Evolutionary conservation across 2,113 vertebrate genomes (phyloP).

Genomic region (Morone chrysops): DNA sequence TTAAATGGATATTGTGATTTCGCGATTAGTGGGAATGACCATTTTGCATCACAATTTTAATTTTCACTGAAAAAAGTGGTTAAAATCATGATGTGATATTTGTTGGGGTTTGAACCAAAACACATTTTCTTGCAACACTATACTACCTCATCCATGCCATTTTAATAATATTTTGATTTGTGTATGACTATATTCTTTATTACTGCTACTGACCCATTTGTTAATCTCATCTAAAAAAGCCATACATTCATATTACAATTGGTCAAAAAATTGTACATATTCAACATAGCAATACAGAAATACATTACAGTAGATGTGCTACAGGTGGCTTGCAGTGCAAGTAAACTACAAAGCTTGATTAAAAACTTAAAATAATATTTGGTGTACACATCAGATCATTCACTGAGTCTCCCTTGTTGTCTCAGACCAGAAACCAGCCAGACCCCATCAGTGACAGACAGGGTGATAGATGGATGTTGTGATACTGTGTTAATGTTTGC

Average conservation of each 20-base stretch:
- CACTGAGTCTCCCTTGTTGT: background rate
- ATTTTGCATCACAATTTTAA: too few relatives aligned
- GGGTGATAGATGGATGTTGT: constrained; percentile 4
- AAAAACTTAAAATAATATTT: background rate
- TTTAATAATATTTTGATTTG: too few relatives aligned
- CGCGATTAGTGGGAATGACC: too few relatives aligned
- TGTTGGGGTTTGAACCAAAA: too few relatives aligned
- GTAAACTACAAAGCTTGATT: background rate
- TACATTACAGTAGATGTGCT: background rate
- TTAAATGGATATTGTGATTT: too few relatives aligned
- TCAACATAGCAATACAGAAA: background rate
- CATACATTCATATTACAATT: too few relatives aligned
- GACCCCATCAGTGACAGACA: background rate
- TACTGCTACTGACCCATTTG: background rate
- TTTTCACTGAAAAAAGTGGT: too few relatives aligned
- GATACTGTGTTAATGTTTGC: constrained; percentile 2
- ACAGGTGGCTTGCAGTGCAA: background rate
- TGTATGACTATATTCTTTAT: background rate
- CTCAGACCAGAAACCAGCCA: background rate
- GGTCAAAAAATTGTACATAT: background rate
- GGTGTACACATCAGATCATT: background rate
- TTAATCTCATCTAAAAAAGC: too few relatives aligned
- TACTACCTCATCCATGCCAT: too few relatives aligned
- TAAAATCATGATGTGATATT: too few relatives aligned
- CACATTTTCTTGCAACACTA: too few relatives aligned